Conservation (phyloP, 1,140 invertebrate species). For the Holotrichia oblita region DNA sequence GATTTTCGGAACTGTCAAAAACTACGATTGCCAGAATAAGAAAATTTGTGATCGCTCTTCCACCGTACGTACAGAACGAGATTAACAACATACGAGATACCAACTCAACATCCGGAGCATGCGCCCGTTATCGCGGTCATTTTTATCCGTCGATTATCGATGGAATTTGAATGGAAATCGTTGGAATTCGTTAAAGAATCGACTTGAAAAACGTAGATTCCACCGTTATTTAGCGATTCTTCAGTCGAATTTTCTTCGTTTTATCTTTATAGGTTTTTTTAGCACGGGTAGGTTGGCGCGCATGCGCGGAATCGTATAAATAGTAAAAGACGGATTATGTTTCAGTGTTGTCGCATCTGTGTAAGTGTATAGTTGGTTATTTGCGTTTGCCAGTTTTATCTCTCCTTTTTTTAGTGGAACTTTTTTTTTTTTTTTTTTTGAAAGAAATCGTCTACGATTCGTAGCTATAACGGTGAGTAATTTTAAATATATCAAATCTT, state of each 20-base stretch:
- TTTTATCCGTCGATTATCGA: not conserved
- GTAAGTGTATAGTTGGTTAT: not conserved
- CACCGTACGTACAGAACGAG: not conserved
- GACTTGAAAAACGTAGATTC: not conserved
- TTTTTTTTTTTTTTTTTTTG: conserved; percentile 11
- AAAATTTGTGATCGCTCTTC: not conserved
- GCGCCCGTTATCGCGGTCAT: not conserved
- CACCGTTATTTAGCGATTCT: no score
- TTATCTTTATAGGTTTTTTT: not conserved
- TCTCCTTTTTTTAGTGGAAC: not conserved
- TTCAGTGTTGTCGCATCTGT: conserved; percentile 32
- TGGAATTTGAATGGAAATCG: not conserved
- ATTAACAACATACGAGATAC: not conserved
- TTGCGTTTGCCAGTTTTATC: not conserved
- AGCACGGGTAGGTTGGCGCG: not conserved
- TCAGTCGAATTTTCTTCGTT: no score
- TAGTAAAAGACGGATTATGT: conserved; percentile 23
- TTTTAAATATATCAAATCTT: not conserved
- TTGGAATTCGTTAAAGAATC: not conserved
- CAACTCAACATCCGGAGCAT: not conserved
- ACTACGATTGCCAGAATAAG: not conserved
- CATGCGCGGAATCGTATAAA: conserved; percentile 26
- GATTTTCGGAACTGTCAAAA: conserved; percentile 35
- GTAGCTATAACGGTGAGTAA: conserved; percentile 30
- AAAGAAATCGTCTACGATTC: conserved; percentile 20